Evolutionary conservation across 2,797 vertebrate genomes (phyloP).

Genomic region (Eulemur coronatus): DNA sequence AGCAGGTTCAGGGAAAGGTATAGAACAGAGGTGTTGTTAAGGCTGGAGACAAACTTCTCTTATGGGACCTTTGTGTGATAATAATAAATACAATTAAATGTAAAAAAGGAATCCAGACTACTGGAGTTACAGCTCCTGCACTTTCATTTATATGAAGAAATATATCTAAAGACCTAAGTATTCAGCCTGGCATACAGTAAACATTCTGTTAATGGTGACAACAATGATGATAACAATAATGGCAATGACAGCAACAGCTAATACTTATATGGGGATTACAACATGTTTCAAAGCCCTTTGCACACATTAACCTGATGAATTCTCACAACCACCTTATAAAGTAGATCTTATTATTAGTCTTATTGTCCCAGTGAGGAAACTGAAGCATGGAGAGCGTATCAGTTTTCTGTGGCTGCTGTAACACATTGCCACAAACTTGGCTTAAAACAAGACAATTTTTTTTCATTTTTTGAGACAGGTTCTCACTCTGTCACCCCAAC

Average conservation of each 20-base stretch:
- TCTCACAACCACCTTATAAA: not conserved
- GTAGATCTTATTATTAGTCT: not conserved
- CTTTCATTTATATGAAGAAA: not conserved
- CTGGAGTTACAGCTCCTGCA: not conserved
- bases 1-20: not conserved
- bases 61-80: not conserved
- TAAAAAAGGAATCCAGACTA: not conserved
- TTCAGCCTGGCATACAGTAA: not conserved
- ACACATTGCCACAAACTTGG: not conserved
- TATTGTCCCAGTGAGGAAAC: slow-evolving; percentile 26
- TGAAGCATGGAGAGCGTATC: not conserved
- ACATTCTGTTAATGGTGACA: not conserved
- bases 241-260: not conserved
- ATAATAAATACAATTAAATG: not conserved
- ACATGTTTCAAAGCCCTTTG: not conserved
- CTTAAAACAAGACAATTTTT: not conserved
- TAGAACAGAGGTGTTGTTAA: not conserved
- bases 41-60: not conserved
- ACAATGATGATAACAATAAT: not conserved
- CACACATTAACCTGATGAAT: not conserved
- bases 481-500: no score
- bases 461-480: no score
- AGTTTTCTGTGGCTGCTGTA: not conserved
- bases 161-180: not conserved
- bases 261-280: not conserved